phyloP scores from a whole-genome alignment of 2,888 invertebrate genomes.

The Ceraclea dissimilis region DNA sequence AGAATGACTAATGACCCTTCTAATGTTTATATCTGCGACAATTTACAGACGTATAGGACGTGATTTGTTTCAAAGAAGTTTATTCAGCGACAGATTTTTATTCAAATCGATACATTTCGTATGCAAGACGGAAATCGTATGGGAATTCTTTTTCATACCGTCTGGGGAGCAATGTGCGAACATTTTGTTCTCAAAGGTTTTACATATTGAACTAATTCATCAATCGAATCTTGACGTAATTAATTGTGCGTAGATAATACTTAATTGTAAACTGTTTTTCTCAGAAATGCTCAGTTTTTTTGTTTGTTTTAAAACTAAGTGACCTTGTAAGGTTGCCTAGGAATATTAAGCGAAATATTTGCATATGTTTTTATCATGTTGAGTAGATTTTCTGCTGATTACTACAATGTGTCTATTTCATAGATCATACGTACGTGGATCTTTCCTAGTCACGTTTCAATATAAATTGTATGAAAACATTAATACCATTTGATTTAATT shows the following conservation, averaged over 20 bases:
- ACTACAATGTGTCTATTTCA: background rate
- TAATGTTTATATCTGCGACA: conserved; percentile 24
- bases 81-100: background rate
- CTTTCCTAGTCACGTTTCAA: too few species aligned
- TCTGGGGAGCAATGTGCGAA: background rate
- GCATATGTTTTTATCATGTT: background rate
- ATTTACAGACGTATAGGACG: conserved; percentile 24
- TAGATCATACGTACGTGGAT: too few species aligned
- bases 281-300: background rate
- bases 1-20: conserved; percentile 21
- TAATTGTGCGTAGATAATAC: background rate
- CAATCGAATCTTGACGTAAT: background rate
- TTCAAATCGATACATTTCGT: background rate
- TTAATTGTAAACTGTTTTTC: background rate
- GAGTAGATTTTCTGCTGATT: background rate
- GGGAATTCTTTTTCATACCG: background rate
- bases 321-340: background rate
- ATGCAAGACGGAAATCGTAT: background rate
- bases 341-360: background rate
- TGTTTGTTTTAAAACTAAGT: too few species aligned
- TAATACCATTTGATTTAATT: too few species aligned
- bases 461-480: too few species aligned
- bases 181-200: background rate
- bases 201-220: background rate
- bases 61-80: conserved; percentile 12